A percentile compares a stretch with the other conserved stretches of the same genome.
phyloP scores from a whole-genome alignment of 2,797 vertebrate species.

The Chrysocyon brachyurus region DNA sequence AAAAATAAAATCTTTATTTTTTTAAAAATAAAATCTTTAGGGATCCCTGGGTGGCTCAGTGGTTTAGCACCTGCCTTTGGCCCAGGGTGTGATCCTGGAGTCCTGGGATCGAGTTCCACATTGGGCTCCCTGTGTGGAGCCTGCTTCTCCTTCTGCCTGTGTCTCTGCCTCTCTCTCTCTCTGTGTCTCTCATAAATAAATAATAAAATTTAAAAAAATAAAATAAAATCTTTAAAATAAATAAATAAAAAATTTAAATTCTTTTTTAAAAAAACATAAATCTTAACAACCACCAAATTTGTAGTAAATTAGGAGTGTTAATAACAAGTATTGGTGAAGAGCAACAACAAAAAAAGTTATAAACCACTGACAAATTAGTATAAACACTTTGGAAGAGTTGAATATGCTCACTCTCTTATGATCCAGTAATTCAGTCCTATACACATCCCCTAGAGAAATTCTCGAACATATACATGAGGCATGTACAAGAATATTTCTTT shows the following conservation, averaged over 20 bases:
- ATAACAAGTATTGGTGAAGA: slow-evolving; percentile 39
- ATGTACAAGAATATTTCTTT: not conserved
- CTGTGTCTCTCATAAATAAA: not conserved
- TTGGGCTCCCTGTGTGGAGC: not conserved
- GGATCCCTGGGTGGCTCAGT: not conserved
- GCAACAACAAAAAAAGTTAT: not conserved
- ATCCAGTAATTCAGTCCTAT: not conserved
- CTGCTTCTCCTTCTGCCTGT: not conserved
- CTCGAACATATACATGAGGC: not conserved
- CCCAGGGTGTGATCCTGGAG: not conserved
- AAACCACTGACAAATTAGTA: slow-evolving; percentile 2
- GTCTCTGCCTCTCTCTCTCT: not conserved
- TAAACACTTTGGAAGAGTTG: not conserved
- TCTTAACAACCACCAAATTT: slow-evolving; percentile 40
- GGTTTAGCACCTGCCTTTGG: accelerated
- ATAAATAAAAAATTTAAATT: not conserved
- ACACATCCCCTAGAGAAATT: not conserved
- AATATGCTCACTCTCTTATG: not conserved
- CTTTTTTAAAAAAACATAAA: not conserved
- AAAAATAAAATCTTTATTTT: not conserved
- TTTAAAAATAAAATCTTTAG: too few relatives aligned
- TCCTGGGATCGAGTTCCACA: not conserved
- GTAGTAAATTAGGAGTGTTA: slow-evolving; percentile 39
- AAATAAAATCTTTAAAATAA: not conserved
- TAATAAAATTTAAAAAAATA: not conserved